Evolutionary conservation across 2,888 invertebrate species (phyloP).

Genomic region (Eugnorisma glareosa): DNA sequence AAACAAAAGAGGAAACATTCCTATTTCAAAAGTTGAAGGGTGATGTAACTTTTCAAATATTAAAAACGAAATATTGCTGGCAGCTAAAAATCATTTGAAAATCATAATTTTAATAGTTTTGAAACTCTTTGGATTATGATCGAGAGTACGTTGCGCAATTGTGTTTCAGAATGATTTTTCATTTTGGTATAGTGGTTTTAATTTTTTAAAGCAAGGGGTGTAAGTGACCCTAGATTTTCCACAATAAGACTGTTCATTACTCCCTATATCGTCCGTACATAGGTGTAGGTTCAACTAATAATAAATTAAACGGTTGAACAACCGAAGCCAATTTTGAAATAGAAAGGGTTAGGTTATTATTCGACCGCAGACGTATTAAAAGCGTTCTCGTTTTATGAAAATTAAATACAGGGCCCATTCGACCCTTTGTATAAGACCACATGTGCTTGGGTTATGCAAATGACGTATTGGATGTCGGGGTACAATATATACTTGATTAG

Average conservation of each 20-base stretch:
- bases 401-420: constrained; percentile 88
- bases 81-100: neutral
- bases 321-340: constrained; percentile 84
- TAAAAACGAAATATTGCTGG: neutral
- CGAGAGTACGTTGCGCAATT: neutral
- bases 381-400: constrained; percentile 88
- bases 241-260: constrained; percentile 55
- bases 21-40: neutral
- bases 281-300: constrained; percentile 71
- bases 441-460: constrained; percentile 89
- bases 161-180: neutral
- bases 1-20: neutral
- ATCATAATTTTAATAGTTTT: neutral
- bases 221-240: constrained; percentile 22
- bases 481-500: constrained; percentile 82
- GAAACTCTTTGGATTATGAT: neutral
- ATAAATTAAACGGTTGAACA: constrained; percentile 75
- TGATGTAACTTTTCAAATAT: neutral
- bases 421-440: constrained; percentile 88
- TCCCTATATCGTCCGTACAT: constrained; percentile 52
- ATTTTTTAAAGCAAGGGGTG: constrained; percentile 3
- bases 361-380: constrained; percentile 87
- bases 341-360: constrained; percentile 86
- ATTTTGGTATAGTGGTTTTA: constrained; percentile 8
- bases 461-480: constrained; percentile 85